These are phyloP conservation scores for Picus viridis DNA, from an alignment of 2,797 vertebrate genomes.

Conservation along the genomic window DNA sequence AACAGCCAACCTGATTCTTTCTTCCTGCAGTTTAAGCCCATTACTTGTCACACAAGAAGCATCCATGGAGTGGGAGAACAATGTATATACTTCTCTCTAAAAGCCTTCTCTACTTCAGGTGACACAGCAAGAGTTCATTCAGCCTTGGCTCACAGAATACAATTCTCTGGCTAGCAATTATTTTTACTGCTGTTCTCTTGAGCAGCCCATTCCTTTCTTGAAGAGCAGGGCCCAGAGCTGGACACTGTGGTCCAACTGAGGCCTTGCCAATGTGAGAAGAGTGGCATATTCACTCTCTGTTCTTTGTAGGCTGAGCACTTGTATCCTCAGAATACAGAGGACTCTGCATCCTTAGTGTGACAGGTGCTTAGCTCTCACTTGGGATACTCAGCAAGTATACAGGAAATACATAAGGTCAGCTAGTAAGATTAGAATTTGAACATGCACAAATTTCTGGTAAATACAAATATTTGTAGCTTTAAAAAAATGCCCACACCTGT, in stretches of 20 bases:
- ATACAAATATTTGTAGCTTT: constrained; percentile 1
- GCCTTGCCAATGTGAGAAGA: neutral
- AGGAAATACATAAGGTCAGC: neutral
- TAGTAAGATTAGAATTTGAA: neutral
- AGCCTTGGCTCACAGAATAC: accelerated
- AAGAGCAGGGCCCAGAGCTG: neutral
- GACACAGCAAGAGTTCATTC: neutral
- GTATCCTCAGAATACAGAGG: neutral
- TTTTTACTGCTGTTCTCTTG: neutral
- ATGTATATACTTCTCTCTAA: neutral
- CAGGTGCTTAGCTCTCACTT: neutral
- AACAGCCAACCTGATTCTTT: neutral
- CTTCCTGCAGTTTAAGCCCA: neutral
- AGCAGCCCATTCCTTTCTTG: neutral
- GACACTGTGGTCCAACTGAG: neutral
- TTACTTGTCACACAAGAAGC: neutral
- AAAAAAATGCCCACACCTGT: neutral
- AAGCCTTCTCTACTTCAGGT: neutral
- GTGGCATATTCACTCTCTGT: neutral
- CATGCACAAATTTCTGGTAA: neutral
- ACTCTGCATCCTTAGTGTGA: neutral
- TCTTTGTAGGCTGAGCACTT: neutral
- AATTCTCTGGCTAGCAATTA: neutral
- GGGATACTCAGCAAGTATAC: neutral
- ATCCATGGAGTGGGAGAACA: neutral